Evolutionary conservation across 2,113 vertebrate species (phyloP).

Genomic region (Opisthocomus hoazin): DNA sequence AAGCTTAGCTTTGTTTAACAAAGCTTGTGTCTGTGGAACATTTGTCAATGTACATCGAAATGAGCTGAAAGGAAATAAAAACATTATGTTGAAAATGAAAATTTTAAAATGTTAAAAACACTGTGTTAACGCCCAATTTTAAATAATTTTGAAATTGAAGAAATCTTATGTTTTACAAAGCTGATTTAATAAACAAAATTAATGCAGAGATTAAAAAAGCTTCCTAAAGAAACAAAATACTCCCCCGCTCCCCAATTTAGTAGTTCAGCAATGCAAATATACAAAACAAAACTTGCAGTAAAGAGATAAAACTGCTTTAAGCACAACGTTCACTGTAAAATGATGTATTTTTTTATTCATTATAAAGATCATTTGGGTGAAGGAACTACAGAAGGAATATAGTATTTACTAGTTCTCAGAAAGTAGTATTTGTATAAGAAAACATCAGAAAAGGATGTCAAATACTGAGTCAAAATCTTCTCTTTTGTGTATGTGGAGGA

Average conservation of each 20-base stretch:
- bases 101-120: not conserved
- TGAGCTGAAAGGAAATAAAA: conserved; percentile 73
- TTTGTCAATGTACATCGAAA: conserved; percentile 93
- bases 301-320: not conserved
- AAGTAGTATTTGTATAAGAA: not conserved
- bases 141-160: not conserved
- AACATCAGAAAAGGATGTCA: not conserved
- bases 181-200: not conserved
- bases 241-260: not conserved
- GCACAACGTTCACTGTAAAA: not conserved
- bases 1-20: conserved; percentile 95
- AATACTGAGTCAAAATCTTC: not conserved
- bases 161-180: not conserved
- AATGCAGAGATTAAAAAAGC: not conserved
- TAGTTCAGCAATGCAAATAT: not conserved
- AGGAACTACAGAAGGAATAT: not conserved
- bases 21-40: conserved; percentile 92
- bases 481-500: not conserved
- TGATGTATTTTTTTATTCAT: not conserved
- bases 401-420: not conserved
- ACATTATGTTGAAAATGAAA: not conserved
- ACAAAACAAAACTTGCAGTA: not conserved
- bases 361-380: not conserved
- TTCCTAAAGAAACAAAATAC: not conserved
- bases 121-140: not conserved